Conservation (phyloP, 1,140 invertebrate species). For the Pachypsylla venusta region DNA sequence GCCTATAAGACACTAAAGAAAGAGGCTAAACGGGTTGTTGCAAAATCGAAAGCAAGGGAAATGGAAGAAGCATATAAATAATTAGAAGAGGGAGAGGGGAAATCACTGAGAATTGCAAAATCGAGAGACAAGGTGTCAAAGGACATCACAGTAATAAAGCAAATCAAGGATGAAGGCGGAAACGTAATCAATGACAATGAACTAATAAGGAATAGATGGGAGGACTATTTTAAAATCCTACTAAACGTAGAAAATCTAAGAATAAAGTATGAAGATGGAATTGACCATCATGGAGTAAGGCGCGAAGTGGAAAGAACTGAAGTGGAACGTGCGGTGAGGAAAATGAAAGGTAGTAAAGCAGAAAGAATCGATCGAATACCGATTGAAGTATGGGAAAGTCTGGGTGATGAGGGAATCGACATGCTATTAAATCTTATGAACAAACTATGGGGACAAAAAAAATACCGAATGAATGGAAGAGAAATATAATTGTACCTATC, state of each 20-base stretch:
- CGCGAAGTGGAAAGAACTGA: no score
- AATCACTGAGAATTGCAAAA: neutral
- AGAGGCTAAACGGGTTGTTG: neutral
- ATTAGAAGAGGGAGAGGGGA: neutral
- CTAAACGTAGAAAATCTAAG: no score
- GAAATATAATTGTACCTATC: no score
- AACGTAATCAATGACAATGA: no score
- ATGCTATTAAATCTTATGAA: slow-evolving; percentile 4
- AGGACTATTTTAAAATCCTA: no score
- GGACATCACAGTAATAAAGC: neutral
- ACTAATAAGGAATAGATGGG: no score
- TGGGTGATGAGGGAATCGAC: slow-evolving; percentile 11
- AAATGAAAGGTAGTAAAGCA: slow-evolving; percentile 8
- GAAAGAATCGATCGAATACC: no score
- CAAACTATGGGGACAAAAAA: neutral
- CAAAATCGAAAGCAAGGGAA: neutral
- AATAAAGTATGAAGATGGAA: no score
- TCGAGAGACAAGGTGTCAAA: neutral
- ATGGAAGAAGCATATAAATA: neutral
- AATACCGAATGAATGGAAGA: slow-evolving; percentile 9
- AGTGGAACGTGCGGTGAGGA: neutral
- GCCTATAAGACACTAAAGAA: neutral
- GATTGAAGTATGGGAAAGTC: slow-evolving; percentile 11
- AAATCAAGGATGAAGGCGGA: no score
- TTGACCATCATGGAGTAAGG: no score